Base-by-base conservation (phyloP, 2,113 vertebrate genomes). In the Macaca mulatta region DNA sequence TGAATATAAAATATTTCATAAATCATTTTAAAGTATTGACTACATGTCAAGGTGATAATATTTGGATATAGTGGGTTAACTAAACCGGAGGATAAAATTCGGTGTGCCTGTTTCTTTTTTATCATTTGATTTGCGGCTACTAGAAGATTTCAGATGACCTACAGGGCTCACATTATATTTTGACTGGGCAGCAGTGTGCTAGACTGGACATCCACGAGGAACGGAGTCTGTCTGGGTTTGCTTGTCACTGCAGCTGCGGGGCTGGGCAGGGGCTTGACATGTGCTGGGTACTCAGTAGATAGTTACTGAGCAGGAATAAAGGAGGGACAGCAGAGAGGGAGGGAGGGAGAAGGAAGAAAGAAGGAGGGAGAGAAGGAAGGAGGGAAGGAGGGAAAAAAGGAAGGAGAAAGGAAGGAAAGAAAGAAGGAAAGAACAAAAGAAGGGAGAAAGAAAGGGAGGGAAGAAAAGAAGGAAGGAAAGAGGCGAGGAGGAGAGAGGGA, bases 151-250 rank as follows among this genome's bases (percentile, higher is more conserved):
- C 11, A 64, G 67, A 61, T 38, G 38, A 32, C 50, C 17, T 55
- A 3, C 25, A 6, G 5, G 43, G 52, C 43, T 70, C 13, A 9
- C 61, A 0, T 45, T 27, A 7, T 18, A 10, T 69, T 90, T 83
- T 11, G 80, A 48, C 1, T 17, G 38, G 48, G 25, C 11, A 32
- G 70, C 0, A 1, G 48, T 17, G 38, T 23, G 59, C 23, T n/a
- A 1, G 59, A 9, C 9, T 43, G 25, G 27, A 6, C 8, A 0
- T 20, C 45, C 13, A 1, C 0, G 18, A 2, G 8, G 32, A 30
- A 40, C 7, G 35, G 40, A 1, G 2, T 50, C 40, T 13, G 35
- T n/a, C 32, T 59, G 69, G 57, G n/a, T 52, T 69, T 89, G 79
- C 35, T n/a, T 18, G 25, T 52, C 43, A 1, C n/a, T 52, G 43